Evolutionary conservation across 2,888 invertebrate genomes (phyloP), one percentile per base, ranked within the genome.

Genomic region (Hypomecis atomaria): DNA sequence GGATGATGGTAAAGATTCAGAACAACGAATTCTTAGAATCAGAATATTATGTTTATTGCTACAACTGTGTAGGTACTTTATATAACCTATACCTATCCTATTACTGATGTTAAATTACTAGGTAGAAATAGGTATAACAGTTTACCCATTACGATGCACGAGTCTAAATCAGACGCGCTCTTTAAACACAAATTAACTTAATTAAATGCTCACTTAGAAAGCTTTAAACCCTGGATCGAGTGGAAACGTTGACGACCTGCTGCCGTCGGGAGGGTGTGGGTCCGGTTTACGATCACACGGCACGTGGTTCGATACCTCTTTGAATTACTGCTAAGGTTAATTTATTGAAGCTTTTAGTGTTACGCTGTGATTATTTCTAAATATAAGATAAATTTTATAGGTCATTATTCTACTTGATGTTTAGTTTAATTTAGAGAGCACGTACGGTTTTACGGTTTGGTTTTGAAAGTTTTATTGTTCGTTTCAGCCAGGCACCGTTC

Each of bases 251-350:
- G 63, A 57, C 36, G 58, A 52, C 37, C 48, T 33, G 42, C 47
- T 38, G 38, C 40, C 37, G 34, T 43, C 44, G 62, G 37, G 23
- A 23, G 23, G 23, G 37, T 37, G 38, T 38, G 42, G 53, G 62
- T 42, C 37, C 13, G 58, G 58, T 62, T 62, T 58, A 62, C 57
- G 62, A 57, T 58, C 57, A 42, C 42, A 58, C 62, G 57, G 44
- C 50, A 45, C 52, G 50, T 40, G 52, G 54, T 56, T 62, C 57
- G n/a, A 45, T 52, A 43, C 60, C 44, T 36, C 47, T 57, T 23
- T 50, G 40, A 43, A 13, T 13, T 43, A 45, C 38, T 57, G 50
- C 50, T 42, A 9, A 42, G 42, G 36, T 53, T 52, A 62, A 52
- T 62, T 53, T 58, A 62, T 44, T n/a, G 43, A 8, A 8, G 53